Percentiles rank a stretch among this genome's conserved stretches.
These are phyloP conservation scores for Sturmia bella DNA, from an alignment of 2,888 invertebrate genomes.

Conservation along the genomic window DNA sequence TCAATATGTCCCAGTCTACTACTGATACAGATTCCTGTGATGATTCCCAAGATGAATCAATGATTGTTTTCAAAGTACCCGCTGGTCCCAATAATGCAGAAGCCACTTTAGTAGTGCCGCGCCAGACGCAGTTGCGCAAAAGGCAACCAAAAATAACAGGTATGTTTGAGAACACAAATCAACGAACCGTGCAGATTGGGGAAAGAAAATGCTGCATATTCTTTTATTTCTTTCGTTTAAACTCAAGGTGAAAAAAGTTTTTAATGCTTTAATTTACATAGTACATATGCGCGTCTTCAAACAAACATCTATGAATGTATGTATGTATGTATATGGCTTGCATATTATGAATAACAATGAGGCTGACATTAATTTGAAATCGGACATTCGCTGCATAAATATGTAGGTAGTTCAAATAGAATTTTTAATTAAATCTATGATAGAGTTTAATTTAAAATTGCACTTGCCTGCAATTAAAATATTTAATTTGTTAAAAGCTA, in stretches of 20 bases:
- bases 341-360: too few species aligned
- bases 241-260: not conserved
- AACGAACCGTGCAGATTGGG: not conserved
- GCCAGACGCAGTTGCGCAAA: slow-evolving; percentile 74
- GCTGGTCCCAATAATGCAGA: slow-evolving; percentile 66
- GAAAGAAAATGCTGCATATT: not conserved
- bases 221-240: not conserved
- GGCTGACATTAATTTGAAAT: too few species aligned
- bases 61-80: slow-evolving; percentile 75
- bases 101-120: slow-evolving; percentile 59
- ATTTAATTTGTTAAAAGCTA: too few species aligned
- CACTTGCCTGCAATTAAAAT: not conserved
- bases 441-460: not conserved
- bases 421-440: not conserved
- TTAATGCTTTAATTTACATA: too few species aligned
- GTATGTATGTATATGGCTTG: too few species aligned
- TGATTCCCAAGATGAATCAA: slow-evolving; percentile 79
- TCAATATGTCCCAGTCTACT: slow-evolving; percentile 69
- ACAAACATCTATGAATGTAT: too few species aligned
- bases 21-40: slow-evolving; percentile 79
- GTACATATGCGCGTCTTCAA: too few species aligned
- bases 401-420: too few species aligned
- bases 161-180: slow-evolving; percentile 71
- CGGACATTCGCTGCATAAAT: too few species aligned
- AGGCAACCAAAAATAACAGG: slow-evolving; percentile 82